Percentiles rank a stretch among this genome's conserved stretches.
Conservation (phyloP, 2,797 vertebrate genomes). For the Lycodopsis pacificus region DNA sequence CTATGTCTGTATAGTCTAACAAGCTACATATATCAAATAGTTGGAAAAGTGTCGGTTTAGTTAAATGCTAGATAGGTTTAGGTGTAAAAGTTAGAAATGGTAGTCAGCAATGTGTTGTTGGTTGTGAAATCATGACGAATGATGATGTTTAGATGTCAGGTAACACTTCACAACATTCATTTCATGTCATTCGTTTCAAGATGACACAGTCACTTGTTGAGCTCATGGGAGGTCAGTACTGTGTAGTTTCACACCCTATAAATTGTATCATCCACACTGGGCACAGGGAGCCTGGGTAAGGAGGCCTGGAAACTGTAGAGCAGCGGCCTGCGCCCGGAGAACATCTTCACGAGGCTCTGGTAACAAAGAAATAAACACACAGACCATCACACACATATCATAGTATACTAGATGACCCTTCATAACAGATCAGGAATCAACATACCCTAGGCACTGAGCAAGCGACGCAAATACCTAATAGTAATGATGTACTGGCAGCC, state of each 20-base stretch:
- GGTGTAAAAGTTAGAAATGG: background rate
- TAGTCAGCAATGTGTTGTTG: background rate
- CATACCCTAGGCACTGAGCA: background rate
- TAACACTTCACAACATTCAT: background rate
- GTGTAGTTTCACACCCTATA: slow-evolving; percentile 81
- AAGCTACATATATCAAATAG: background rate
- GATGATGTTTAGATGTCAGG: background rate
- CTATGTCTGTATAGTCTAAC: background rate
- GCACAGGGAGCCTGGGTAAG: slow-evolving; percentile 91
- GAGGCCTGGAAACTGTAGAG: slow-evolving; percentile 97
- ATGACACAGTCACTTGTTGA: background rate
- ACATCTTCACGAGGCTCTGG: slow-evolving; percentile 87
- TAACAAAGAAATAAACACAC: slow-evolving; percentile 29
- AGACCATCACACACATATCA: background rate
- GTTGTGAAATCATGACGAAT: background rate
- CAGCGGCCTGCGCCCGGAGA: slow-evolving; percentile 89
- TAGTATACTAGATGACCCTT: background rate
- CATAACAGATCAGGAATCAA: background rate
- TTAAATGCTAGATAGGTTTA: background rate
- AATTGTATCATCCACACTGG: slow-evolving; percentile 89
- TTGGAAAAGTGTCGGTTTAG: background rate
- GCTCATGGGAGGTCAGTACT: background rate
- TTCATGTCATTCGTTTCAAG: background rate
- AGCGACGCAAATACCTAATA: background rate
- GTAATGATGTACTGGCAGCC: background rate